A percentile compares a stretch with the other conserved stretches of the same genome.
Evolutionary conservation across 1,140 invertebrate species (phyloP).

Genomic region (Drusus annulatus): DNA sequence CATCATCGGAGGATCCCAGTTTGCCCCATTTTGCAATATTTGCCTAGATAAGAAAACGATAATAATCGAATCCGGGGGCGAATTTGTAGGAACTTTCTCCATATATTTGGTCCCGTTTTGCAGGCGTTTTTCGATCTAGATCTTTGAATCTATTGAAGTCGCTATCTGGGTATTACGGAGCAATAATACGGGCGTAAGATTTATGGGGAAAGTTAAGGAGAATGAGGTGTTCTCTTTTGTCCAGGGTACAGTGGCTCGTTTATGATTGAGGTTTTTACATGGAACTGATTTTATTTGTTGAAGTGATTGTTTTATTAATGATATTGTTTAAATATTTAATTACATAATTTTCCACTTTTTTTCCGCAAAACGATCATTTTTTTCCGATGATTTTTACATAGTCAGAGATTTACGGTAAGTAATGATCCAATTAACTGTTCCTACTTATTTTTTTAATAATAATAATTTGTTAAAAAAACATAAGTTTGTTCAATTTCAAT

Average conservation of each 20-base stretch:
- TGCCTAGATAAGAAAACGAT: slow-evolving; percentile 55
- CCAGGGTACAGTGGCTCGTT: background rate
- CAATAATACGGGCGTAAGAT: slow-evolving; percentile 56
- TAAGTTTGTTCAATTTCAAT: too few relatives aligned
- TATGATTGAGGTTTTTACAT: background rate
- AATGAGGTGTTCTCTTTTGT: slow-evolving; percentile 46
- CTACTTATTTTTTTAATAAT: too few relatives aligned
- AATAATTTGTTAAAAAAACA: too few relatives aligned
- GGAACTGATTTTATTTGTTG: background rate
- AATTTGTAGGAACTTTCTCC: slow-evolving; percentile 48
- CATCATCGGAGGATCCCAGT: background rate
- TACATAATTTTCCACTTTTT: too few relatives aligned
- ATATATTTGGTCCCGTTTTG: slow-evolving; percentile 36
- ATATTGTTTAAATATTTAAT: too few relatives aligned
- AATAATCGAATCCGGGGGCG: slow-evolving; percentile 55
- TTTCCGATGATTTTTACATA: too few relatives aligned
- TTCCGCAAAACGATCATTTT: too few relatives aligned
- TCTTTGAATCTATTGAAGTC: slow-evolving; percentile 43
- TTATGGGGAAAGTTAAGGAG: slow-evolving; percentile 53
- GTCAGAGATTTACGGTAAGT: too few relatives aligned
- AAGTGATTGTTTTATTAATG: too few relatives aligned
- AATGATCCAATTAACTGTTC: too few relatives aligned
- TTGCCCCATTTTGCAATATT: slow-evolving; percentile 56
- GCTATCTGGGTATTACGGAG: slow-evolving; percentile 50
- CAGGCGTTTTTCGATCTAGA: slow-evolving; percentile 38